A percentile compares a stretch with the other conserved stretches of the same genome.
These are phyloP conservation scores for Leptothorax acervorum DNA, from an alignment of 2,888 invertebrate species.

Conservation along the genomic window DNA sequence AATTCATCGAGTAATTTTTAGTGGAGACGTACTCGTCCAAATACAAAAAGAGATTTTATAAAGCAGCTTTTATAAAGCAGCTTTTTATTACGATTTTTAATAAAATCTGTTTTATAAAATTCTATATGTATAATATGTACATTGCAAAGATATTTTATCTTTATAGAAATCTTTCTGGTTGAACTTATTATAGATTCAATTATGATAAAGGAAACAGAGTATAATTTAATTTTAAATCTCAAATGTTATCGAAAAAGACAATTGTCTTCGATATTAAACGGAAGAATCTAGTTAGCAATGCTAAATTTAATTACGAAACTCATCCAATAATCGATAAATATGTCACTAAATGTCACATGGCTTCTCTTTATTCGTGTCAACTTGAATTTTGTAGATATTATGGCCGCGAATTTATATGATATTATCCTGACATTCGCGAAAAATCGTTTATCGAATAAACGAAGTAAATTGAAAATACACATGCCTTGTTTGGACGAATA, in stretches of 20 bases:
- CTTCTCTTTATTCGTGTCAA: background rate
- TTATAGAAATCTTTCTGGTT: background rate
- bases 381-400: background rate
- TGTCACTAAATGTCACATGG: background rate
- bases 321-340: background rate
- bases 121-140: background rate
- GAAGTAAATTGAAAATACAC: background rate
- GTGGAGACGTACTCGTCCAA: background rate
- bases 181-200: background rate
- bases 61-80: background rate
- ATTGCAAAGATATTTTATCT: background rate
- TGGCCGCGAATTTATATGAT: background rate
- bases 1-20: constrained; percentile 25
- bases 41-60: background rate
- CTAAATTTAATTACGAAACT: background rate
- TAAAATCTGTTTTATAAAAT: constrained; percentile 6
- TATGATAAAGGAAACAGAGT: background rate
- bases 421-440: background rate
- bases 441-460: constrained; percentile 7
- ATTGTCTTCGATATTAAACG: background rate
- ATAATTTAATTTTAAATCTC: background rate
- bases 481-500: background rate
- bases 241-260: background rate
- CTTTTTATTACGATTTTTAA: background rate
- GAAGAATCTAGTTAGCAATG: background rate